Evolutionary conservation across 2,797 vertebrate genomes (phyloP), one percentile per base, ranked within the genome.

Genomic region (Aplochiton taeniatus): DNA sequence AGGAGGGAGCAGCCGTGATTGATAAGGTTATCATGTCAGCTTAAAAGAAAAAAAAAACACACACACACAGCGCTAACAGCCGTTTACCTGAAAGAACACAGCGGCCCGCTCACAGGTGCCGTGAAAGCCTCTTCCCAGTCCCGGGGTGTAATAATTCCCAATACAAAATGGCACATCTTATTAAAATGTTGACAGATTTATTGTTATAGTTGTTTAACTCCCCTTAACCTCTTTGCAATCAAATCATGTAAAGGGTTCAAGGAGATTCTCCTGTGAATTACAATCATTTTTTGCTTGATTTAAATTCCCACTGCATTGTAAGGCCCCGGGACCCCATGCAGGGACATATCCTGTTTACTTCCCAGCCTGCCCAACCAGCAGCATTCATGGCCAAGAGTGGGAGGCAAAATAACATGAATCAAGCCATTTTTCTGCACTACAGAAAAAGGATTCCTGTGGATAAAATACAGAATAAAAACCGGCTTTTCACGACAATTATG

Each of bases 121-220:
- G 77, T 69, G 69, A 72, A 72, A 78, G 79, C 76, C 78, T 74
- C 80, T 71, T 67, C 68, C 68, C 74, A 69, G 79, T 62, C 75
- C 81, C 76, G 75, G 66, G 19, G 51, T 58, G 73, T 75, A 65
- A 76, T 81, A 72, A 83, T 69, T 75, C 56, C 58, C 12, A 13
- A 65, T 65, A 73, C 73, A 76, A 83, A 83, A 82, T 65, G 76
- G 78, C 82, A 85, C 79, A 78, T 84, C 77, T 78, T 83, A 82
- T 87, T 84, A 85, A 78, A 85, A 76, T 68, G 62, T 43, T 85
- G 85, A 86, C 84, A 85, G 85, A 88, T 89, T 87, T 86, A 89
- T 91, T 84, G 83, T 88, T 85, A 84, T 80, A 78, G 83, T 78
- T 89, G 77, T 83, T 87, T 87, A 62, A 68, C 61, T 58, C 43